These are phyloP conservation scores for Neodon shergylaensis DNA, from an alignment of 2,113 vertebrate species.

Conservation along the genomic window DNA sequence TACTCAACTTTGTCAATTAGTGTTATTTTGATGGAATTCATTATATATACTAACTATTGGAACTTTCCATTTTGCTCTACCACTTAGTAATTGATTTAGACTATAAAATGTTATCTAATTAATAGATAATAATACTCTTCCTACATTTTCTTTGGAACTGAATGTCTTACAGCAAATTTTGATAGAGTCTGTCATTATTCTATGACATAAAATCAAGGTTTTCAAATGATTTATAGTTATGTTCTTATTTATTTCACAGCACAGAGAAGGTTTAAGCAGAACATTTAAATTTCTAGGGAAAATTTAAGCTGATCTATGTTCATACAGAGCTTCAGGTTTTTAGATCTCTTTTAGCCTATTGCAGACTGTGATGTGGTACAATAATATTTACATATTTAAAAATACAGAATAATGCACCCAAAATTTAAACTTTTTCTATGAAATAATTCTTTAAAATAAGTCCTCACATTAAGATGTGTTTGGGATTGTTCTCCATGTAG, in stretches of 20 bases:
- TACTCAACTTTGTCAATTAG: background rate
- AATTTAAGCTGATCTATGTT: constrained; percentile 47
- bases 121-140: background rate
- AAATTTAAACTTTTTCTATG: constrained; percentile 19
- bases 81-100: background rate
- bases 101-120: background rate
- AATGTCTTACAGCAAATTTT: background rate
- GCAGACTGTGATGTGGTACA: constrained; percentile 58
- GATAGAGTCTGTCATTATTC: background rate
- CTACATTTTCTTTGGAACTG: background rate
- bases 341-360: constrained; percentile 66
- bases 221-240: background rate
- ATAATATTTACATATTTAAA: constrained; percentile 65
- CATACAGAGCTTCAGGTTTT: constrained; percentile 59
- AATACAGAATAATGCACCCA: constrained; percentile 9
- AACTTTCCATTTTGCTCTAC: background rate
- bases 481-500: background rate
- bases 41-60: background rate
- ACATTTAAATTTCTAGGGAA: constrained; percentile 64
- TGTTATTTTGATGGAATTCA: background rate
- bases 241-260: constrained; percentile 46
- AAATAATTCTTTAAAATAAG: background rate
- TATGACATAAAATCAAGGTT: background rate
- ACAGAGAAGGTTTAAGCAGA: background rate
- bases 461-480: constrained; percentile 29